Evolutionary conservation across 1,140 invertebrate genomes (phyloP).

Genomic region (Zaprionus taronus): DNA sequence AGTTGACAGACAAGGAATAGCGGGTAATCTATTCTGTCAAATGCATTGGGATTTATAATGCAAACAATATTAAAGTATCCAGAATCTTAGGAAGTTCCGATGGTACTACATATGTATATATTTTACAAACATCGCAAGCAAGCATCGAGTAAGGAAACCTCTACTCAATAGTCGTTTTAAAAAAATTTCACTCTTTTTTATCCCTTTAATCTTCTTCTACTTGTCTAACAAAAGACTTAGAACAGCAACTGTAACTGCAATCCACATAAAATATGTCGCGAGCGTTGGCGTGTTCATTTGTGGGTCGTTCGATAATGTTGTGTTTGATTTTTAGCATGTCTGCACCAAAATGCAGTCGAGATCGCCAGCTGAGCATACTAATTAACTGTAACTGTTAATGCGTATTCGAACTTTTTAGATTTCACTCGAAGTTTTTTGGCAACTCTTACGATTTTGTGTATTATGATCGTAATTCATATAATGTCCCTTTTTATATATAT

Average conservation of each 20-base stretch:
- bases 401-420: neutral
- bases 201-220: too few relatives aligned
- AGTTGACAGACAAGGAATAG: neutral
- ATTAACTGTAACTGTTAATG: neutral
- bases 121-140: too few relatives aligned
- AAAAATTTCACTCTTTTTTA: too few relatives aligned
- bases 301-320: slow-evolving; percentile 5
- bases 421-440: neutral
- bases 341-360: neutral
- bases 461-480: neutral
- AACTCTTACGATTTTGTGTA: neutral
- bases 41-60: too few relatives aligned
- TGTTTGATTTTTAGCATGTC: slow-evolving; percentile 43
- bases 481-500: neutral
- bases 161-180: too few relatives aligned
- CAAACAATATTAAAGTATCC: too few relatives aligned
- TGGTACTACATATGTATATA: too few relatives aligned
- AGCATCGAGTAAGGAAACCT: too few relatives aligned
- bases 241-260: slow-evolving; percentile 51
- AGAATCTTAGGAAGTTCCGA: too few relatives aligned
- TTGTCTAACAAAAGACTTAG: slow-evolving; percentile 62
- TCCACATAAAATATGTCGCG: slow-evolving; percentile 3
- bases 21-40: neutral
- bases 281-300: slow-evolving; percentile 19
- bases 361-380: neutral